Conservation (phyloP, 2,888 invertebrate species). For the Nineta flava region DNA sequence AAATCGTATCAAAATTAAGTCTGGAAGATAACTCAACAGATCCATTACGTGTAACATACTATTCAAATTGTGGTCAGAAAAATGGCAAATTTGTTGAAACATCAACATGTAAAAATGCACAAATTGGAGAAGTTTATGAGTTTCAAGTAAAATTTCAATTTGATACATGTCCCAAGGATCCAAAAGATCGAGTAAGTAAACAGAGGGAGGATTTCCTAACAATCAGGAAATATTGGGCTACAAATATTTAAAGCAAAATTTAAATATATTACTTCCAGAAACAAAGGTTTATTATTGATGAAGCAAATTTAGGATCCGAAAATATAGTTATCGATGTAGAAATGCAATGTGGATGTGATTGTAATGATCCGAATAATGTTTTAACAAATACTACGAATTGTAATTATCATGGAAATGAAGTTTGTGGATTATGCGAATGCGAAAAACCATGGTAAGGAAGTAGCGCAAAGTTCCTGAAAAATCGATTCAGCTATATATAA, state of each 20-base stretch:
- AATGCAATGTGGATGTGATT: slow-evolving; percentile 57
- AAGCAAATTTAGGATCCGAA: slow-evolving; percentile 59
- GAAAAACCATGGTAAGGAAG: slow-evolving; percentile 42
- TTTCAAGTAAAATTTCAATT: slow-evolving; percentile 46
- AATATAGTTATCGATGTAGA: slow-evolving; percentile 52
- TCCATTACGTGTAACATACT: slow-evolving; percentile 49
- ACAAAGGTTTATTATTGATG: slow-evolving; percentile 47
- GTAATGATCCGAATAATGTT: slow-evolving; percentile 24
- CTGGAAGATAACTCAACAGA: slow-evolving; percentile 45
- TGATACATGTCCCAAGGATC: slow-evolving; percentile 36
- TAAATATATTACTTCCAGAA: slow-evolving; percentile 17
- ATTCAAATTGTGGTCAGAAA: slow-evolving; percentile 49
- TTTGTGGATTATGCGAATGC: slow-evolving; percentile 48
- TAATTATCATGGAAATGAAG: slow-evolving; percentile 36
- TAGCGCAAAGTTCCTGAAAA: background rate
- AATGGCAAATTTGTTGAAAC: slow-evolving; percentile 26
- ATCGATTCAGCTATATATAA: background rate
- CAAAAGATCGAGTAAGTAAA: slow-evolving; percentile 28
- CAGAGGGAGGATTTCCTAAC: too few species aligned
- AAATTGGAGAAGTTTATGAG: slow-evolving; percentile 42
- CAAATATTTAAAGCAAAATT: background rate
- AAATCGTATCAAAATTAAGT: slow-evolving; percentile 47
- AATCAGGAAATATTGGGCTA: too few species aligned
- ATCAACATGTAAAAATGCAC: slow-evolving; percentile 42
- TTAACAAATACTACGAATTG: slow-evolving; percentile 25